These are phyloP conservation scores for Apogon talboti DNA, from an alignment of 2,797 vertebrate genomes.

Conservation along the genomic window DNA sequence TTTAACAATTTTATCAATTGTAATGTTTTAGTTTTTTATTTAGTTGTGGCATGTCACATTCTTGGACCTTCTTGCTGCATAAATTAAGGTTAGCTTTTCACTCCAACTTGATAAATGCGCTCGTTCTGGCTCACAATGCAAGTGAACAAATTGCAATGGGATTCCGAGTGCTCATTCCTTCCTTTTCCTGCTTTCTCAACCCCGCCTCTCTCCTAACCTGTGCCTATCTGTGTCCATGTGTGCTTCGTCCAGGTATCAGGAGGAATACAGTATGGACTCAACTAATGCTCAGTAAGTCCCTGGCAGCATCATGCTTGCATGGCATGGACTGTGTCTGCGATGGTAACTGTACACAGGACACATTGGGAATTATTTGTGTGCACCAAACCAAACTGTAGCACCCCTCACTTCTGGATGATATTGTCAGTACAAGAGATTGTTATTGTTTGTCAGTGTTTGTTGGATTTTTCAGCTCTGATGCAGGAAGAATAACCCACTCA, in stretches of 20 bases:
- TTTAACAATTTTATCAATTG: not conserved
- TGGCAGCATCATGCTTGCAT: constrained; percentile 81
- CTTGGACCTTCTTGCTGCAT: constrained; percentile 19
- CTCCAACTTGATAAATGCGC: constrained; percentile 10
- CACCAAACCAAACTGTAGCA: constrained; percentile 33
- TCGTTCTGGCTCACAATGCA: constrained; percentile 37
- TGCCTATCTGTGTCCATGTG: constrained; percentile 77
- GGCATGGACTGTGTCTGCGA: constrained; percentile 73
- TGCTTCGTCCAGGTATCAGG: constrained; percentile 84
- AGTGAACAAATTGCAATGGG: constrained; percentile 28
- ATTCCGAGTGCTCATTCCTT: constrained; percentile 31
- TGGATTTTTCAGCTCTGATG: constrained; percentile 2
- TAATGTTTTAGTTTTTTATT: not conserved
- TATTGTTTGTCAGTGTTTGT: constrained; percentile 4
- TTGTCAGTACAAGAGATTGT: not conserved
- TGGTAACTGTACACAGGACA: constrained; percentile 42
- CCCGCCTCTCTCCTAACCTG: constrained; percentile 61
- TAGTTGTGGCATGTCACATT: not conserved
- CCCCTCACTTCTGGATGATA: constrained; percentile 19
- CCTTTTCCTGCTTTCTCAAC: constrained; percentile 30
- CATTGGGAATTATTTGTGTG: constrained; percentile 7
- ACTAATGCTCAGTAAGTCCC: constrained; percentile 88
- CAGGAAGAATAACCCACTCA: constrained; percentile 11
- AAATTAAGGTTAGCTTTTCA: constrained; percentile 12
- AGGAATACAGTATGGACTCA: constrained; percentile 89